Percentiles rank a stretch among this genome's conserved stretches.
Evolutionary conservation across 2,797 vertebrate species (phyloP).

Genomic region (Manis javanica): DNA sequence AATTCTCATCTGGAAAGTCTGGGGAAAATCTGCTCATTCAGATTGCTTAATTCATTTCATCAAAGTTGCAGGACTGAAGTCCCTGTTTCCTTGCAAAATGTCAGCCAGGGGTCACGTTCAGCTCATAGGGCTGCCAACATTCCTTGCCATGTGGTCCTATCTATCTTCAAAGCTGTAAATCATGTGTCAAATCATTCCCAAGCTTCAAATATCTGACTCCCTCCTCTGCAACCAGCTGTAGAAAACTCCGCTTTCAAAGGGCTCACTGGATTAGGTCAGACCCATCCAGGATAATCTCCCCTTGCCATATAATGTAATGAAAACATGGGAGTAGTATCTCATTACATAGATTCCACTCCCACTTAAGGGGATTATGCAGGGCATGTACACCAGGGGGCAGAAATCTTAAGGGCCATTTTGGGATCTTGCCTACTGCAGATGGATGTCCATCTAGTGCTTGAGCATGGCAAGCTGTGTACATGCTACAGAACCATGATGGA

Average conservation of each 20-base stretch:
- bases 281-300: not conserved
- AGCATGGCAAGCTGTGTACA: not conserved
- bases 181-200: not conserved
- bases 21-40: not conserved
- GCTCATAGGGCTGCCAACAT: not conserved
- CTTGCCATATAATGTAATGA: not conserved
- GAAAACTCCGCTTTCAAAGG: not conserved
- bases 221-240: not conserved
- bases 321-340: not conserved
- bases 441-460: not conserved
- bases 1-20: not conserved
- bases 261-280: not conserved
- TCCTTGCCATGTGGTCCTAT: not conserved
- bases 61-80: not conserved
- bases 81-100: not conserved
- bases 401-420: not conserved
- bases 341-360: not conserved
- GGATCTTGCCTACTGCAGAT: not conserved
- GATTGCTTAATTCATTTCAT: not conserved
- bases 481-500: not conserved
- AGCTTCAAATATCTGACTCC: constrained; percentile 8
- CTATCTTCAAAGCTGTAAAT: not conserved
- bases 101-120: not conserved
- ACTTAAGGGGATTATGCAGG: not conserved
- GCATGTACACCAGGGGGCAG: not conserved